Percentiles rank a stretch among this genome's conserved stretches.
phyloP scores from a whole-genome alignment of 2,888 invertebrate species.

The Cephus runcator region DNA sequence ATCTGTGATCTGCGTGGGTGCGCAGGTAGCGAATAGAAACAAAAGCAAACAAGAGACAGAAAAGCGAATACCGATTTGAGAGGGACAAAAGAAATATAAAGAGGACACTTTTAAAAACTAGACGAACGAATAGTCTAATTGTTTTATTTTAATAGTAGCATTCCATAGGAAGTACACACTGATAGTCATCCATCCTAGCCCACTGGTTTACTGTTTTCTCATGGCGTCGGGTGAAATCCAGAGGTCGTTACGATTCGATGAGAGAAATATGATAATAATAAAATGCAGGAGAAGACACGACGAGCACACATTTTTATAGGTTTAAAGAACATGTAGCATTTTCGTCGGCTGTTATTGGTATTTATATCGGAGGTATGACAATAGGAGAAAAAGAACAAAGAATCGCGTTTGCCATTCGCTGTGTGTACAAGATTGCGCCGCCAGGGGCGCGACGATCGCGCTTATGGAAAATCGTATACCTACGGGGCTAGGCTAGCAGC shows the following conservation, averaged over 20 bases:
- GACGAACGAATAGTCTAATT: constrained; percentile 25
- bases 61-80: no score
- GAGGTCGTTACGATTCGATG: neutral
- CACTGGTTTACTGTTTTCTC: constrained; percentile 34
- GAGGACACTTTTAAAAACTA: constrained; percentile 6
- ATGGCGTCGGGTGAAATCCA: neutral
- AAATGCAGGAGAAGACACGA: neutral
- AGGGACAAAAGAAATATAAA: neutral
- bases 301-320: neutral
- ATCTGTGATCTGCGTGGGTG: no score
- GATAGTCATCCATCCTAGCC: constrained; percentile 55
- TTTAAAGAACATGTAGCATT: neutral
- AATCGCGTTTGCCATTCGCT: neutral
- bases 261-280: neutral
- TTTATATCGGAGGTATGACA: neutral
- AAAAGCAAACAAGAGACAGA: no score
- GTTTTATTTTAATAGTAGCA: constrained; percentile 54
- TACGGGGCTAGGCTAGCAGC: constrained; percentile 42
- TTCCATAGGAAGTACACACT: constrained; percentile 53
- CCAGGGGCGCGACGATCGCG: neutral
- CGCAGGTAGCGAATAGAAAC: no score
- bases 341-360: neutral
- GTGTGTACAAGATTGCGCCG: neutral
- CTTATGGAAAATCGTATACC: constrained; percentile 18
- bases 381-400: neutral